phyloP scores from a whole-genome alignment of 2,888 invertebrate species.

The Eupithecia inturbata region DNA sequence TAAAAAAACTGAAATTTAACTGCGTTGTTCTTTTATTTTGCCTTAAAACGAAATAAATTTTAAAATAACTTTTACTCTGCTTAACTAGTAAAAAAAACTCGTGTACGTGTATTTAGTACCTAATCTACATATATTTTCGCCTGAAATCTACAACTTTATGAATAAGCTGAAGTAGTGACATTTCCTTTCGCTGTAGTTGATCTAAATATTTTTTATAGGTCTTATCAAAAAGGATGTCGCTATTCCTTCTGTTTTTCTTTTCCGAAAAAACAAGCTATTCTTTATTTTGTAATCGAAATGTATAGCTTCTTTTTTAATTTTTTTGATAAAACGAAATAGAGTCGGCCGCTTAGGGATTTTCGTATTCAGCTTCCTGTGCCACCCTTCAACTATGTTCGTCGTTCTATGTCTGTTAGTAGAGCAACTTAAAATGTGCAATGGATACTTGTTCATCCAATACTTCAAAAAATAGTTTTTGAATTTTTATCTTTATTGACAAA shows the following conservation, averaged over 20 bases:
- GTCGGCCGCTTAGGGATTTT: conserved; percentile 2
- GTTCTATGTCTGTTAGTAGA: neutral
- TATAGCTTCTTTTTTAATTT: neutral
- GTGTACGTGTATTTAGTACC: neutral
- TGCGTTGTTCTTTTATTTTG: neutral
- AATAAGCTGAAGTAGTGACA: conserved; percentile 24
- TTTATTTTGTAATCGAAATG: neutral
- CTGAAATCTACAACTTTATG: conserved; percentile 21
- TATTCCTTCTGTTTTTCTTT: conserved; percentile 22
- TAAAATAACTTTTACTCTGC: neutral
- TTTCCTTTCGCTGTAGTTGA: conserved; percentile 22
- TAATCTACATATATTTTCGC: conserved; percentile 16
- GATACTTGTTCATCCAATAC: neutral
- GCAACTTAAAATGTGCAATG: conserved; percentile 1
- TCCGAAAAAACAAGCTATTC: conserved; percentile 1
- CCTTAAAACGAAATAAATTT: neutral
- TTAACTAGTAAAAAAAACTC: conserved; percentile 5
- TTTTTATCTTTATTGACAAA: too few relatives aligned
- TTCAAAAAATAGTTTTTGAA: neutral
- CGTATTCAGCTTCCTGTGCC: conserved; percentile 4
- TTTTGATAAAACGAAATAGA: conserved; percentile 2
- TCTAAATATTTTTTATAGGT: conserved; percentile 26
- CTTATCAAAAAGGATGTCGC: conserved; percentile 23
- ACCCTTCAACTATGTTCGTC: neutral
- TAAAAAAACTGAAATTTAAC: neutral